These are phyloP conservation scores for Nansenia antarctica DNA, from an alignment of 2,113 vertebrate genomes.

Conservation along the genomic window DNA sequence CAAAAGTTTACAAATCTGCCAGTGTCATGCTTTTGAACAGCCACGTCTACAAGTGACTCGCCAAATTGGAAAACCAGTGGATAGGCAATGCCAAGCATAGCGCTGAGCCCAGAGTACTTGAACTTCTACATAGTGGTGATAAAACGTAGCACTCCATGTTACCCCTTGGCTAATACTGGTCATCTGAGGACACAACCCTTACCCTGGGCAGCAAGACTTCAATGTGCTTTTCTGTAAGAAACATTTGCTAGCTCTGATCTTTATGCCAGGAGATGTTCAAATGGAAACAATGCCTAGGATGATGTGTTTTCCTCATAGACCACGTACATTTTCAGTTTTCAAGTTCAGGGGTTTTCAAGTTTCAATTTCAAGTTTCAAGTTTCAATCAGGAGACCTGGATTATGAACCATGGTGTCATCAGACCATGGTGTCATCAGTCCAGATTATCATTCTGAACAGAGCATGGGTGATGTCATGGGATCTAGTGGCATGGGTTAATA, in stretches of 20 bases:
- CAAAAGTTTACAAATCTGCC: conserved; percentile 42
- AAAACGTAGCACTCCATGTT: conserved; percentile 42
- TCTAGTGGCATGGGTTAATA: neutral
- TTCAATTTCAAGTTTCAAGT: too few species aligned
- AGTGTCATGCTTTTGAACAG: conserved; percentile 58
- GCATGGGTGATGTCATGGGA: neutral
- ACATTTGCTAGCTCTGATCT: conserved; percentile 3
- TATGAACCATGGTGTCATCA: too few species aligned
- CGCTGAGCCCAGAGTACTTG: conserved; percentile 14
- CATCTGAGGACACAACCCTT: conserved; percentile 24
- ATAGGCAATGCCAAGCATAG: conserved; percentile 42
- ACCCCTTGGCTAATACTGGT: conserved; percentile 27
- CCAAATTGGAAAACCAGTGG: conserved; percentile 61
- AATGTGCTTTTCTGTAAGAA: neutral
- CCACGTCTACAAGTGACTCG: conserved; percentile 57
- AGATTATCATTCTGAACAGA: neutral
- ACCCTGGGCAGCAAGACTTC: neutral
- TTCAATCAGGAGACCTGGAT: conserved; percentile 4
- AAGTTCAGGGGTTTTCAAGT: too few species aligned
- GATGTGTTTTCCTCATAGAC: conserved; percentile 1
- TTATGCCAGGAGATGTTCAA: conserved; percentile 6
- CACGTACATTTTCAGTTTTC: conserved; percentile 8
- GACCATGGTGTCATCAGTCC: conserved; percentile 26
- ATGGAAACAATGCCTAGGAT: neutral
- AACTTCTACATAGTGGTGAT: neutral